Evolutionary conservation across 2,113 vertebrate genomes (phyloP).

Genomic region (Epinephelus moara): DNA sequence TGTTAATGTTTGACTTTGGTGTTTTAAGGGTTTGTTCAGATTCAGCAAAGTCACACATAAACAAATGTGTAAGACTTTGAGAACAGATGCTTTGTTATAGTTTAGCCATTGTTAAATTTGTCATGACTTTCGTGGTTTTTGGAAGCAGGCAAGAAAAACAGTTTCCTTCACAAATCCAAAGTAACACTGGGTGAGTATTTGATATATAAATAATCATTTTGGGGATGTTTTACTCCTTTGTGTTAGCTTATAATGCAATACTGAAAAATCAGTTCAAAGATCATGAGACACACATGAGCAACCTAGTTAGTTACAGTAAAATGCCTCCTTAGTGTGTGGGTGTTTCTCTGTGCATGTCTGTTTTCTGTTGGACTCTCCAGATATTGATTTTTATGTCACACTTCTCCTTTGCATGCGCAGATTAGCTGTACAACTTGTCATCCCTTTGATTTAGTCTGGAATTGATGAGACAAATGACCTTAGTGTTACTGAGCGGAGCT

Average conservation of each 20-base stretch:
- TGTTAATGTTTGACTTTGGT: too few relatives aligned
- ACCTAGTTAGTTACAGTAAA: background rate
- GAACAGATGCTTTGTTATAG: too few relatives aligned
- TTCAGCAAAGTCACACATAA: too few relatives aligned
- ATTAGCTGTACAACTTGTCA: slow-evolving; percentile 45
- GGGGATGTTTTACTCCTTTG: too few relatives aligned
- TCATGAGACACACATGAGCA: background rate
- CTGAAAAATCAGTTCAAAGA: background rate
- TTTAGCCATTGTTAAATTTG: too few relatives aligned
- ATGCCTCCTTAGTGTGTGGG: slow-evolving; percentile 10
- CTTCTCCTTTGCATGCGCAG: slow-evolving; percentile 45
- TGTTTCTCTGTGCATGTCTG: slow-evolving; percentile 20
- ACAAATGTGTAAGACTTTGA: too few relatives aligned
- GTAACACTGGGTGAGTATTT: too few relatives aligned
- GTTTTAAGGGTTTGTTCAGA: too few relatives aligned
- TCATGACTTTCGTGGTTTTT: too few relatives aligned
- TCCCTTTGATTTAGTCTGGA: slow-evolving; percentile 42
- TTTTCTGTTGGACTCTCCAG: slow-evolving; percentile 35
- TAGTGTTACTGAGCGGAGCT: slow-evolving; percentile 17
- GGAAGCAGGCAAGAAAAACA: too few relatives aligned
- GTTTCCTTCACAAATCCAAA: too few relatives aligned
- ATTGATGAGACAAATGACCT: slow-evolving; percentile 62
- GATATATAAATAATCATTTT: too few relatives aligned
- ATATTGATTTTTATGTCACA: slow-evolving; percentile 61
- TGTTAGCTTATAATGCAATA: background rate